These are phyloP conservation scores for Aphaenogaster ashmeadi DNA, from an alignment of 1,140 invertebrate species.

Conservation along the genomic window DNA sequence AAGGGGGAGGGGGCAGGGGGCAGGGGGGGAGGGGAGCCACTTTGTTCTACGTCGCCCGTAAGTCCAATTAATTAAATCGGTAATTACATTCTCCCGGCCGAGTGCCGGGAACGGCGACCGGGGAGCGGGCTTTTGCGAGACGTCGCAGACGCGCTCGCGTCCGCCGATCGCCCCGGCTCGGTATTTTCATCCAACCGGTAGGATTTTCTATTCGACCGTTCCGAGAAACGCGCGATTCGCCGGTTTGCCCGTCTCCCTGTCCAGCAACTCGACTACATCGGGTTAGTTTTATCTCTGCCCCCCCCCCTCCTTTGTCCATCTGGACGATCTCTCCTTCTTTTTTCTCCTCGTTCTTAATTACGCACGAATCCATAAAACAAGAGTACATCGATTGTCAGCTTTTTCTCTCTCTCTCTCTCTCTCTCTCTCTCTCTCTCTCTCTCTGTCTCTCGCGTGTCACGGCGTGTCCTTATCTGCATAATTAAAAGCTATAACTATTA, in stretches of 20 bases:
- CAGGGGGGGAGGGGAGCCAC: not conserved
- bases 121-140: not conserved
- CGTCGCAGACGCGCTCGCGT: not conserved
- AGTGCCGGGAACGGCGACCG: conserved; percentile 34
- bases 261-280: conserved; percentile 31
- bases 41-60: conserved; percentile 41
- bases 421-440: no score
- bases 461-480: not conserved
- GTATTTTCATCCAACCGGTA: conserved; percentile 27
- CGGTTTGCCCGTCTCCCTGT: not conserved
- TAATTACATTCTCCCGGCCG: conserved; percentile 72
- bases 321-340: not conserved
- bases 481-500: not conserved
- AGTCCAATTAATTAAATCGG: conserved; percentile 75
- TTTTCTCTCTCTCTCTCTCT: no score
- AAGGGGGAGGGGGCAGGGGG: not conserved
- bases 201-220: conserved; percentile 20
- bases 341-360: conserved; percentile 6
- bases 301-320: not conserved
- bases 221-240: conserved; percentile 23
- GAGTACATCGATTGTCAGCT: not conserved
- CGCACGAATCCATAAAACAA: not conserved
- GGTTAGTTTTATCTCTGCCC: conserved; percentile 12
- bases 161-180: conserved; percentile 5
- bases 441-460: not conserved